Evolutionary conservation across 1,140 invertebrate species (phyloP), one percentile per base, ranked within the genome.

Genomic region (Ruditapes philippinarum): DNA sequence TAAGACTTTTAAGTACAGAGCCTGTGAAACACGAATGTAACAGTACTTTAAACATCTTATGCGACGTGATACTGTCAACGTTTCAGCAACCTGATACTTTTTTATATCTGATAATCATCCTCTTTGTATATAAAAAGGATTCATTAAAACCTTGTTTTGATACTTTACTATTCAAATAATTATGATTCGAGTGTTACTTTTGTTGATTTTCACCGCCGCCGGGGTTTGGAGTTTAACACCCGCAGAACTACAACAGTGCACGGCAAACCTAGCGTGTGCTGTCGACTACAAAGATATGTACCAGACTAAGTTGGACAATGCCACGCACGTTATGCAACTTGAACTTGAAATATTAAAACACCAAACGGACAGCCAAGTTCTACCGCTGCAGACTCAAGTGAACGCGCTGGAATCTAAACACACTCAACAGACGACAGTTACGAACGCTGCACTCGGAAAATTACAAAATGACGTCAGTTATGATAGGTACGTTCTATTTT

Each of bases 221-320:
- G 65, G 65, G 5, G 65, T 70, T 38, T 33, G 28, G n/a, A 14
- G 65, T n/a, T 17, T 38, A 33, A 84, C 38, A 9, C 38, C 60
- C 4, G 60, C 38, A 40, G 81, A 73, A 19, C 22, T 86, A 31
- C 83, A 86, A 54, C 83, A 86, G 54, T 86, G 83, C 40, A 65
- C 68, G 22, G 70, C 68, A 19, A 78, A 86, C 73, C 22, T 86
- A 38, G 83, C 83, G 4, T 86, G 83, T 68, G 78, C 70, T 78
- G 38, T 78, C n/a, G 51, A 86, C 38, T 86, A 86, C 57, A 17
- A 36, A 11, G 22, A 38, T 38, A 38, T 74, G 14, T 86, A 76
- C 36, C 49, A 86, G 31, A 70, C 51, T 11, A 74, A 86, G 51
- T 28, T 86, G 5, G 83, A 86, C 33, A 86, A 86, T 51, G n/a